Evolutionary conservation across 2,888 invertebrate species (phyloP), one percentile per base, ranked within the genome.

Genomic region (Phanerotoma sp.): DNA sequence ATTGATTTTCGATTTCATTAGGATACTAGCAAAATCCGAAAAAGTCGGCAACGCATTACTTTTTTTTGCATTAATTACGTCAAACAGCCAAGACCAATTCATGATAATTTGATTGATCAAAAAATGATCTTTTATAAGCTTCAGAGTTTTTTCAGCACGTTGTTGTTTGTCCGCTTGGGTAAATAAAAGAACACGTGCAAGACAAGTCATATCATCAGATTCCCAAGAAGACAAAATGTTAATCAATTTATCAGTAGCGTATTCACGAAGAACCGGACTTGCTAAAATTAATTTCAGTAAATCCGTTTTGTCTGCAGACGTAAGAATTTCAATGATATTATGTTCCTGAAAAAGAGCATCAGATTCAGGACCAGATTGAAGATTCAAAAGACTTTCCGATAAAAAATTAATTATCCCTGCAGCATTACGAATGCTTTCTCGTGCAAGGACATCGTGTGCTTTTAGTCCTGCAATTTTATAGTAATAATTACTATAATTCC

Each of bases 181-280:
- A 59, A 82, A 80, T 7, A 84, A 68, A 5, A 83, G 64, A 1
- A 79, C 74, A 6, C 83, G 66, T 1, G 82, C 81, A 21, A 83
- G 69, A 63, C 74, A 74, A 10, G 77, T 78, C 4, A 69, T 63
- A 32, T 77, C 72, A 38, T 77, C 75, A 13, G 63, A 66, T 37
- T 68, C 70, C 42, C 68, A 61, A 11, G 71, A 69, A 3, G 61
- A 54, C 44, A 83, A 69, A 38, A 83, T 76, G 35, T 76, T 72
- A 15, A 82, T 79, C 46, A 83, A 69, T 64, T 82, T 81, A 54
- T 83, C 83, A 0, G 82, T 82, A 0, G 81, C 80, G 58, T 82
- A 82, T 60, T 84, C 83, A 18, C 82, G 69, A 6, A 84, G 64
- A 37, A 82, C 78, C 10, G 74, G 72, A 55, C 82, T 83, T 54